These are phyloP conservation scores for Chloebia gouldiae DNA, from an alignment of 2,113 vertebrate genomes.

Conservation along the genomic window DNA sequence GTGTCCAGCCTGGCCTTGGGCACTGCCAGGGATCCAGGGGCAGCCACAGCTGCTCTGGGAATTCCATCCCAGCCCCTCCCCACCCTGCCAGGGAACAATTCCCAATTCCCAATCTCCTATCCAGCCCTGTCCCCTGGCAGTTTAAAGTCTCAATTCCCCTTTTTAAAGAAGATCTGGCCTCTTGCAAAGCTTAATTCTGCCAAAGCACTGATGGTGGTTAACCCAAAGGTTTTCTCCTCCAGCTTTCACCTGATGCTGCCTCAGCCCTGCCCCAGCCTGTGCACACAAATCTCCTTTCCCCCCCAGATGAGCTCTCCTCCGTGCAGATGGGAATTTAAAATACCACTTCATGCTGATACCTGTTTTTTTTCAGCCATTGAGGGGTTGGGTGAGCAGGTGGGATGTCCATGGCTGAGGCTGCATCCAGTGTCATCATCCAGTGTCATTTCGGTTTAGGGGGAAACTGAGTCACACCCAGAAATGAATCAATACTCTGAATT, in stretches of 20 bases:
- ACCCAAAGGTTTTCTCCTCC: neutral
- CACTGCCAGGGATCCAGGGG: neutral
- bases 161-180: neutral
- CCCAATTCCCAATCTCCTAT: neutral
- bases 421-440: neutral
- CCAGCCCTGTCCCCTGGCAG: neutral
- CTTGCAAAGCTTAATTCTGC: neutral
- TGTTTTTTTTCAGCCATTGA: fast-evolving
- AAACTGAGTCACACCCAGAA: neutral
- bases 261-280: neutral
- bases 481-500: neutral
- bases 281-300: neutral
- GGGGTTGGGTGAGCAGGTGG: neutral
- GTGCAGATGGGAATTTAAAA: neutral
- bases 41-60: neutral
- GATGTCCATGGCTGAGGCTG: fast-evolving
- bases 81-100: neutral
- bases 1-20: neutral
- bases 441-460: too few relatives aligned
- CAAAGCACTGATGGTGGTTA: fast-evolving
- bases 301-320: neutral
- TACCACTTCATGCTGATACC: too few relatives aligned
- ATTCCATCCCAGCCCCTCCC: neutral
- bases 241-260: neutral
- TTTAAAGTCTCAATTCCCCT: neutral